These are phyloP conservation scores for Acinonyx jubatus DNA, from an alignment of 2,113 vertebrate genomes.

Conservation along the genomic window DNA sequence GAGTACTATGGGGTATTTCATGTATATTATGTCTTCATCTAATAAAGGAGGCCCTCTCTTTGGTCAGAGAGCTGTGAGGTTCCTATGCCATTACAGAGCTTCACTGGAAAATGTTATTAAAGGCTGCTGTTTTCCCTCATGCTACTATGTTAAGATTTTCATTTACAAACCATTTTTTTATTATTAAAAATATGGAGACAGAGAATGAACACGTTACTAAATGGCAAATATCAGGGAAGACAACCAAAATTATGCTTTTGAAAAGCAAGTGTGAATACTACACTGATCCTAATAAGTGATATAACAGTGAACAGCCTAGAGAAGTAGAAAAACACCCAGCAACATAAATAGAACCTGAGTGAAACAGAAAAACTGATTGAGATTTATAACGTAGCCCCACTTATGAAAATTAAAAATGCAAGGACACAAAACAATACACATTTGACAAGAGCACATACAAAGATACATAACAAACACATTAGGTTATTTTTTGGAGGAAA, in stretches of 20 bases:
- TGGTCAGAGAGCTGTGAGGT: not conserved
- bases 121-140: not conserved
- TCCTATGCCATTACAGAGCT: not conserved
- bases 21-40: not conserved
- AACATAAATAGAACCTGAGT: not conserved
- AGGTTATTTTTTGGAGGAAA: not conserved
- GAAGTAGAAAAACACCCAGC: not conserved
- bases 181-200: not conserved
- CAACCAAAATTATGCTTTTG: not conserved
- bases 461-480: not conserved
- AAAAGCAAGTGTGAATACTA: not conserved
- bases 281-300: not conserved
- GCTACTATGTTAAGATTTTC: not conserved
- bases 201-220: not conserved
- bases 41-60: not conserved
- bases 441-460: not conserved
- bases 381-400: not conserved
- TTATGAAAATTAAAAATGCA: not conserved
- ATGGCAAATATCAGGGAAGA: not conserved
- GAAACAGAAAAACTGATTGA: not conserved
- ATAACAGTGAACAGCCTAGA: not conserved
- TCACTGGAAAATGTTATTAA: not conserved
- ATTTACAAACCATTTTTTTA: not conserved
- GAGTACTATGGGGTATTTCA: not conserved
- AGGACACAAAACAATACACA: not conserved